Evolutionary conservation across 2,113 vertebrate genomes (phyloP), one percentile per base, ranked within the genome.

Genomic region (Tapirus terrestris): DNA sequence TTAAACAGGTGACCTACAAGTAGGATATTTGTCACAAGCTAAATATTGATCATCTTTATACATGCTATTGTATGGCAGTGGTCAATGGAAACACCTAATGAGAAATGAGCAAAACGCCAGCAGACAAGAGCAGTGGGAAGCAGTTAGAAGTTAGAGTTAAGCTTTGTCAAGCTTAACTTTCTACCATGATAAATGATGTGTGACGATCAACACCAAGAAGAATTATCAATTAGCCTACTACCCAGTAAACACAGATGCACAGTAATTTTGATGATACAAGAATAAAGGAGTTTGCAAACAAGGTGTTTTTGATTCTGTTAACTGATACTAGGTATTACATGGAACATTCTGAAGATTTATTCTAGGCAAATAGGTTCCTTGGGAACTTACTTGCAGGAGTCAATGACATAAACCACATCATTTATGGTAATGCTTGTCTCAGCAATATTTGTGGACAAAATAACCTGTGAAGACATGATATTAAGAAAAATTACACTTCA

Each of bases 381-480:
- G 23, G 53, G 27, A 92, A 99, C 99, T 99, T 98, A 99, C 99
- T 99, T 99, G 99, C 99, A 99, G n/a, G 99, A 99, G 98, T 99
- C 99, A 83, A 99, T 99, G 97, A 99, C 99, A 58, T 99, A 99
- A 95, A 99, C 99, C 25, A 99, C 99, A 2, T 99, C 99, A 27
- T 99, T 99, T 99, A 99, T 99, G 95, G 99, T 99, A 98, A 99
- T 99, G 97, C 99, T 99, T 5, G 99, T 99, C 98, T 99, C 99
- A 0, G 99, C 99, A 96, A 99, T 99, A 98, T 99, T 99, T 91
- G 99, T 99, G n/a, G 99, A 99, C 95, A 99, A 99, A 98, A 99
- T 99, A 63, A 99, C 99, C 99, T 99, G 97, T 0, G 91, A 97
- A 98, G 63, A n/a, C 97, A 97, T 76, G 18, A 43, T 6, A 70